Evolutionary conservation across 2,888 invertebrate genomes (phyloP), one percentile per base, ranked within the genome.

Genomic region (Pilophorus perplexus): DNA sequence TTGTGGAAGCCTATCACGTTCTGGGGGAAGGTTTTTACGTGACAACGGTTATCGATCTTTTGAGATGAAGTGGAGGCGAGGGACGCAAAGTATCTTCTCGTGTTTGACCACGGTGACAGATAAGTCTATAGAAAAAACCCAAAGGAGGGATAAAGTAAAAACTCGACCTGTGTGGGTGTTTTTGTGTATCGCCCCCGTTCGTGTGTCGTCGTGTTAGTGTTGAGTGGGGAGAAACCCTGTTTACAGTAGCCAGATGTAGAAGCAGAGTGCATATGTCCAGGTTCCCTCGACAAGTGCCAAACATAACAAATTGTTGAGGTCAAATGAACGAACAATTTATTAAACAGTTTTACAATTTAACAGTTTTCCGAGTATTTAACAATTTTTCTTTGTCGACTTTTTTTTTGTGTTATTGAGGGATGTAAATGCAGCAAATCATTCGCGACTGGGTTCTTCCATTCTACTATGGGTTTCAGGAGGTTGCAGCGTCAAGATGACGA

Each of bases 91-190:
- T 62, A 62, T 62, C 44, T 62, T 62, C 46, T 62, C 46, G 44
- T 62, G 62, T 62, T 62, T 62, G 62, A 62, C 62, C 62, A 62
- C 62, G 62, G 62, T 62, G 62, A 62, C 62, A 62, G 62, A 62
- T 62, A 62, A 62, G 62, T 62, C 33, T 10, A 27, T 10, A 33
- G 22, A 16, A 20, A 28, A 33, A 33, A 23, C 33, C 12, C 33
- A 27, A 27, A 27, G 25, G 8, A 28, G 16, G 27, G 22, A 27
- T 25, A 16, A 33, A 33, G 46, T 27, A 25, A 37, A 62, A 62
- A n/a, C n/a, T n/a, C n/a, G 38, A 46, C 12, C 22, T 52, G 18
- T 48, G 8, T 22, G 5, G 4, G 22, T 52, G n/a, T n/a, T n/a
- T n/a, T n/a, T n/a, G n/a, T n/a, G n/a, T n/a, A n/a, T n/a, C n/a